Evolutionary conservation across 1,140 invertebrate genomes (phyloP), one percentile per base, ranked within the genome.

Genomic region (Leucophenga varia): DNA sequence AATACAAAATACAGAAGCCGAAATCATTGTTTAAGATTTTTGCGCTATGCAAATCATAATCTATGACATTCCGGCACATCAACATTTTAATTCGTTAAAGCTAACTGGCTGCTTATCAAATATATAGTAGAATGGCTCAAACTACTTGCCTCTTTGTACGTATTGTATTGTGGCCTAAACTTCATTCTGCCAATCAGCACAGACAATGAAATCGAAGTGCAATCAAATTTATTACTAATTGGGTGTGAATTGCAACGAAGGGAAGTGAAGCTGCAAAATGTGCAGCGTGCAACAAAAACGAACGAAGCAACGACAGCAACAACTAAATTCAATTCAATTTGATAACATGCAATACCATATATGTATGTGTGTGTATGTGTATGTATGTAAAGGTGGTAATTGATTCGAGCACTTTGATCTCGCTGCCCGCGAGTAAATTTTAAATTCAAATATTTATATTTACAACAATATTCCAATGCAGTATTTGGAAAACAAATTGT

Each of bases 211-310:
- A 54, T 48, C 46, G 43, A 20, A 45, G 17, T 49, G 46, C 64
- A 68, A 70, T 68, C 54, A 68, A 68, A 68, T 68, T 68, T 68
- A 68, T 69, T 68, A 68, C 64, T 68, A 68, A 68, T 69, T 63
- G 57, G 64, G 64, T 68, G 64, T 69, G 64, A 68, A 68, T 64
- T 61, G 64, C 57, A 59, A 43, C 42, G 22, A 42, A 46, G 12
- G 7, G 25, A 30, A 30, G 34, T 6, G 8, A 7, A 13, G 14
- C 34, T 36, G 34, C 34, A 17, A 21, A 36, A 25, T 16, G 20
- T 9, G 49, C 47, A 42, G 46, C n/a, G n/a, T n/a, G n/a, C 61
- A 61, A 58, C 22, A n/a, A n/a, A n/a, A n/a, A n/a, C n/a, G n/a
- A n/a, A n/a, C n/a, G n/a, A n/a, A n/a, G n/a, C n/a, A n/a, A n/a